Conservation (phyloP, 1,140 invertebrate species). For the Chironomus tepperi region DNA sequence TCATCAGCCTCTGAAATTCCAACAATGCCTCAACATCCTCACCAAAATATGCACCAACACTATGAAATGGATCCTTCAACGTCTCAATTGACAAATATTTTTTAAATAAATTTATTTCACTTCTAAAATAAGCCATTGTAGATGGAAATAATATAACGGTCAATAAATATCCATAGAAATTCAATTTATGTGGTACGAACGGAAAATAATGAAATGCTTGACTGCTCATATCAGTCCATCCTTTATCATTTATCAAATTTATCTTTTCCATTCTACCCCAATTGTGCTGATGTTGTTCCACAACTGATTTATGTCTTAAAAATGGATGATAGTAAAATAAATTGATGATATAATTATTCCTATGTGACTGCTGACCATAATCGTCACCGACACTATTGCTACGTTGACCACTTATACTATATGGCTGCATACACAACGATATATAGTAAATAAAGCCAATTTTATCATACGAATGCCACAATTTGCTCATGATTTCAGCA, state of each 20-base stretch:
- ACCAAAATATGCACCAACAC: slow-evolving; percentile 22
- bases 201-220: slow-evolving; percentile 16
- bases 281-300: not conserved
- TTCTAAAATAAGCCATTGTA: not conserved
- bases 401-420: not conserved
- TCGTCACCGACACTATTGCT: not conserved
- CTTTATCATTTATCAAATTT: slow-evolving; percentile 9
- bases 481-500: slow-evolving; percentile 1
- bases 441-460: slow-evolving; percentile 20
- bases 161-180: slow-evolving; percentile 3
- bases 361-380: slow-evolving; percentile 14
- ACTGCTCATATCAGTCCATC: not conserved
- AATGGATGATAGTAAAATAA: slow-evolving; percentile 17
- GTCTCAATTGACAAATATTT: not conserved
- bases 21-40: slow-evolving; percentile 15
- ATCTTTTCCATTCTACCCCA: not conserved
- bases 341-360: slow-evolving; percentile 19
- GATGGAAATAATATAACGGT: not conserved
- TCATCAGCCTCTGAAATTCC: slow-evolving; percentile 21
- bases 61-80: not conserved
- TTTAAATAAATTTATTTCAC: not conserved
- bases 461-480: not conserved
- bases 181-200: not conserved
- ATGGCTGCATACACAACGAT: not conserved
- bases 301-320: not conserved